A percentile compares a stretch with the other conserved stretches of the same genome.
These are phyloP conservation scores for Globodera ellingtonae DNA, from an alignment of 1,140 invertebrate genomes.

Conservation along the genomic window DNA sequence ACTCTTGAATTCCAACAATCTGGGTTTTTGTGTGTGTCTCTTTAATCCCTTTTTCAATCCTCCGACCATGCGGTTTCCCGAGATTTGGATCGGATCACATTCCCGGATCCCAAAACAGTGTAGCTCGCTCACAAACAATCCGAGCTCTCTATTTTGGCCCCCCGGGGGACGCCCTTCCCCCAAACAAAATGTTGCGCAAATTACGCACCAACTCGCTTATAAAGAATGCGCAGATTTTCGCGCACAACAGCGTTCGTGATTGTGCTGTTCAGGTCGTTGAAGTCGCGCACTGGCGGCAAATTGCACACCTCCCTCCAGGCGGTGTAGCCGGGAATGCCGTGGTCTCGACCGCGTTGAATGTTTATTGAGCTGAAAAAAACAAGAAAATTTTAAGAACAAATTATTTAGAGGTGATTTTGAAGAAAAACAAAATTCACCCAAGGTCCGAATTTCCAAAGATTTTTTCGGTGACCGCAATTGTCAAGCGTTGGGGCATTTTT, in stretches of 20 bases:
- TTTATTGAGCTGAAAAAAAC: conserved; percentile 56
- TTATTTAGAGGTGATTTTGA: too few species aligned
- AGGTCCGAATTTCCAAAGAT: conserved; percentile 65
- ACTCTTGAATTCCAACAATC: too few species aligned
- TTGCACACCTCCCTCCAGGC: conserved; percentile 80
- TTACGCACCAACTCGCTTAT: conserved; percentile 61
- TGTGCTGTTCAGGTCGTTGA: conserved; percentile 57
- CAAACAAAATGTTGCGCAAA: background rate
- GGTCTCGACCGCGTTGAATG: conserved; percentile 77
- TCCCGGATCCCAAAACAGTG: too few species aligned
- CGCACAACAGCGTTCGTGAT: conserved; percentile 58
- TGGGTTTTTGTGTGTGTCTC: too few species aligned
- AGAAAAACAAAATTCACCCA: conserved; percentile 30
- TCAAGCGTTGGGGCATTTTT: conserved; percentile 60
- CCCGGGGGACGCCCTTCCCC: too few species aligned
- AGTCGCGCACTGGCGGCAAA: conserved; percentile 72
- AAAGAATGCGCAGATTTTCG: conserved; percentile 58
- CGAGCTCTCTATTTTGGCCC: too few species aligned
- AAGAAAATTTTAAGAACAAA: background rate
- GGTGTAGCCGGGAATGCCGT: conserved; percentile 72
- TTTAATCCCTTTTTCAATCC: too few species aligned
- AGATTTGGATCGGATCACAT: too few species aligned
- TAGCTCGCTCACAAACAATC: too few species aligned
- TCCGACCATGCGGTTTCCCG: too few species aligned
- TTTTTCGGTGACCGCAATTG: conserved; percentile 62